A percentile compares a stretch with the other conserved stretches of the same genome.
These are phyloP conservation scores for Echinops telfairi DNA, from an alignment of 2,113 vertebrate genomes.

Conservation along the genomic window DNA sequence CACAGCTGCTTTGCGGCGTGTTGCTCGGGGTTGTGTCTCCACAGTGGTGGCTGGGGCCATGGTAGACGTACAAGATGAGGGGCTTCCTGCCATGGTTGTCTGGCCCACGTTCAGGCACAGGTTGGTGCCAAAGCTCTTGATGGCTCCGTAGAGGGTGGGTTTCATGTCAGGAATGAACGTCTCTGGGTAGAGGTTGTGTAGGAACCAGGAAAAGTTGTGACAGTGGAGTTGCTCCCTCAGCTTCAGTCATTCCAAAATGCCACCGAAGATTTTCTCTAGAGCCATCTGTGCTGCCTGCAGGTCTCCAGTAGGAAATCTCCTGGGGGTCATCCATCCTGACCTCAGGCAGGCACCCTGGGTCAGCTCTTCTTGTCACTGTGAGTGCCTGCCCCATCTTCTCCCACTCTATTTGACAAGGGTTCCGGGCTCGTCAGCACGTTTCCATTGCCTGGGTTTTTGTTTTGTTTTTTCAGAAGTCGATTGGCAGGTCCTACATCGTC, in stretches of 20 bases:
- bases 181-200: constrained; percentile 95
- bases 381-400: no score
- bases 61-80: no score
- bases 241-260: constrained; percentile 91
- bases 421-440: no score
- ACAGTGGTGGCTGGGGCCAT: constrained; percentile 90
- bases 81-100: no score
- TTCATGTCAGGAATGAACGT: constrained; percentile 93
- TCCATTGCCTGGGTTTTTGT: no score
- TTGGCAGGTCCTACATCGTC: no score
- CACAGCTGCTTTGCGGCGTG: constrained; percentile 95
- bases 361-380: no score
- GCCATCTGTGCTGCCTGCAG: constrained; percentile 93
- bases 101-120: background rate
- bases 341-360: constrained; percentile 96
- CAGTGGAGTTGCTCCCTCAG: constrained; percentile 93
- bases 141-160: constrained; percentile 91
- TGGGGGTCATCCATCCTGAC: constrained; percentile 98
- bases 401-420: no score
- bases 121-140: constrained; percentile 83
- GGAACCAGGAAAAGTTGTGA: constrained; percentile 97
- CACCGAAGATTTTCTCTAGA: constrained; percentile 92
- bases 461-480: no score
- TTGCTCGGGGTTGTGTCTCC: constrained; percentile 94
- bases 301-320: constrained; percentile 95